Conservation (phyloP, 2,888 invertebrate species). For the Meta bourneti region DNA sequence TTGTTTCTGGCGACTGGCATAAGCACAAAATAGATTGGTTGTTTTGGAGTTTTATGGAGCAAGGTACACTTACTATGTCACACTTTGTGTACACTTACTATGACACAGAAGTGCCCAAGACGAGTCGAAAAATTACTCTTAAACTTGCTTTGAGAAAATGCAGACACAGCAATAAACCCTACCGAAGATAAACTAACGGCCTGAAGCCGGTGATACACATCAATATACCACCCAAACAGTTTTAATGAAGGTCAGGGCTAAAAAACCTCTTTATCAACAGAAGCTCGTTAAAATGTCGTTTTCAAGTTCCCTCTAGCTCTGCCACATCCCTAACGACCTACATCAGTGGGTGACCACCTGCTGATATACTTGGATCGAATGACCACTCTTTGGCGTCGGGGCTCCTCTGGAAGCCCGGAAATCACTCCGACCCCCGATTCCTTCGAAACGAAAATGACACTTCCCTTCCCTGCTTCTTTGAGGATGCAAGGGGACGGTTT, state of each 20-base stretch:
- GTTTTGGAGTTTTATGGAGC: too few relatives aligned
- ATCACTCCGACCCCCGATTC: too few relatives aligned
- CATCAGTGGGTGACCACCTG: background rate
- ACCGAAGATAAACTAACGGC: background rate
- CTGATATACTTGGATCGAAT: background rate
- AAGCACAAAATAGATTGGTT: too few relatives aligned
- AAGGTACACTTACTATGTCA: too few relatives aligned
- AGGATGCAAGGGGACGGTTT: too few relatives aligned
- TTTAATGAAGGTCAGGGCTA: constrained; percentile 25
- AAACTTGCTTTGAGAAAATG: background rate
- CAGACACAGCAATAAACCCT: background rate
- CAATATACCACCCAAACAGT: background rate
- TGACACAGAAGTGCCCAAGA: background rate
- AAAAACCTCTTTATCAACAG: constrained; percentile 24
- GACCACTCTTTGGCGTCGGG: background rate
- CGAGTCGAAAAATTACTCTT: background rate
- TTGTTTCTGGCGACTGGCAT: too few relatives aligned
- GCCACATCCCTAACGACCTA: background rate
- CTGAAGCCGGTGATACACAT: background rate
- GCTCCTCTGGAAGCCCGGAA: too few relatives aligned
- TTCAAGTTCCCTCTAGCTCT: background rate
- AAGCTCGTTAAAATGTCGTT: constrained; percentile 25
- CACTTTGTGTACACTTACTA: too few relatives aligned
- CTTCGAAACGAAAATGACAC: too few relatives aligned
- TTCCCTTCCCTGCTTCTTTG: too few relatives aligned